Evolutionary conservation across 2,113 vertebrate species (phyloP), one percentile per base, ranked within the genome.

Genomic region (Odontophorus gujanensis): DNA sequence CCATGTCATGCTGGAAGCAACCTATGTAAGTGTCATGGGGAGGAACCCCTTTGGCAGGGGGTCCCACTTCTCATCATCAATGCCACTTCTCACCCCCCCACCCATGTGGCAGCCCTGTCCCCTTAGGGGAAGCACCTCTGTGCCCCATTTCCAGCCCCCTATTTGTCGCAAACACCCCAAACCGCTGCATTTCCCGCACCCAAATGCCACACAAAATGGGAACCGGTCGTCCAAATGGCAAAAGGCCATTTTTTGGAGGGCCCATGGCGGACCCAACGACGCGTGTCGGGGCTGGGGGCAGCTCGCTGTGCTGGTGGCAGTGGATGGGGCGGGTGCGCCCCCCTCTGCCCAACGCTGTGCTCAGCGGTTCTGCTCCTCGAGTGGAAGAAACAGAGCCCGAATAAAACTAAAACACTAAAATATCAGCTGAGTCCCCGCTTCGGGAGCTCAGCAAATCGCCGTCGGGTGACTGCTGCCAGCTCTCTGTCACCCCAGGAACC

Each of bases 21-120:
- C 42, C 42, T 28, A 20, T 8, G 9, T 6, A 1, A 14, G 4
- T 8, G 55, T 1, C 59, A 26, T 13, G 0, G 7, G 5, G 16
- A 62, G 11, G 4, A 55, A 40, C 2, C 12, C 9, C 0, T 0
- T 9, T 0, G 8, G 4, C 59, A 24, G 14, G 24, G 59, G 9
- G 36, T 38, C 36, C 61, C 36, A 5, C 32, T 40, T 26, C 10
- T 38, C 36, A 18, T 26, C 59, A 62, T 38, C 61, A 12, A 9
- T 11, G 17, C 16, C 25, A 13, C 7, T 38, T 38, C 38, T 38
- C 38, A 38, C 9, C 38, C 7, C 9, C 38, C 7, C 40, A 63
- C 61, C 18, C 25, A 6, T n/a, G 36, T 63, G 24, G 28, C 61
- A 63, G 61, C 61, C 36, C 25, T 11, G 16, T 18, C 36, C 61